Base-by-base conservation (phyloP, 2,888 invertebrate genomes). In the Drosophila parthenogenetica region DNA sequence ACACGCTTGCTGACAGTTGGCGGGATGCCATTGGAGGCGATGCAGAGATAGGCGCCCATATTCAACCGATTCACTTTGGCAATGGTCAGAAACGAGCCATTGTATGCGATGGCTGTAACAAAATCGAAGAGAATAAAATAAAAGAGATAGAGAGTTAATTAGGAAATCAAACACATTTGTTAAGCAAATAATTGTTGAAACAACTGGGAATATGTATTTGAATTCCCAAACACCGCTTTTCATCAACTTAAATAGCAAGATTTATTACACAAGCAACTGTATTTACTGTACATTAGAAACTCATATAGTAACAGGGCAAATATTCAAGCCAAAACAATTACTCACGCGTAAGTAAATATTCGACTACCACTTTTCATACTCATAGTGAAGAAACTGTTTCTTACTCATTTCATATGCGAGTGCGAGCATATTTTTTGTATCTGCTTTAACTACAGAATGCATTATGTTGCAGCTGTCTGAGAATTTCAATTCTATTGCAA, bases 11-110 rank as follows among this genome's bases (percentile, higher is more conserved):
- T 96, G 90, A 96, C 95, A 62, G 95, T 95, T 51, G 96, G 96
- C 54, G 96, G 96, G 35, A 97, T 95, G 40, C 97, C 97, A 91
- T 97, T 97, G 79, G 96, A 95, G 5, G 96, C 96, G 77, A 96
- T 96, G 92, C 96, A 96, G 53, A 96, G 93, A 92, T 96, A 96
- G 48, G 96, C 95, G 25, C 96, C 96, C 94, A 97, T 97, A 89
- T 96, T 95, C 69, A 95, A 94, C 69, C 96, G 93, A 86, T 94
- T 95, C 79, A 96, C 95, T 81, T 94, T 94, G 77, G 94, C 94
- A 82, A 96, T 95, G 90, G 95, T 95, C 87, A 96, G 92, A 71
- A 94, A 93, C n/a, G 95, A 93, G 5, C 96, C 96, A 77, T 95
- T 95, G 58, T 94, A 93, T 81, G 93, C 95, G 71, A 94, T 92